phyloP scores from a whole-genome alignment of 2,113 vertebrate species.

The Pogonocichla stellata region DNA sequence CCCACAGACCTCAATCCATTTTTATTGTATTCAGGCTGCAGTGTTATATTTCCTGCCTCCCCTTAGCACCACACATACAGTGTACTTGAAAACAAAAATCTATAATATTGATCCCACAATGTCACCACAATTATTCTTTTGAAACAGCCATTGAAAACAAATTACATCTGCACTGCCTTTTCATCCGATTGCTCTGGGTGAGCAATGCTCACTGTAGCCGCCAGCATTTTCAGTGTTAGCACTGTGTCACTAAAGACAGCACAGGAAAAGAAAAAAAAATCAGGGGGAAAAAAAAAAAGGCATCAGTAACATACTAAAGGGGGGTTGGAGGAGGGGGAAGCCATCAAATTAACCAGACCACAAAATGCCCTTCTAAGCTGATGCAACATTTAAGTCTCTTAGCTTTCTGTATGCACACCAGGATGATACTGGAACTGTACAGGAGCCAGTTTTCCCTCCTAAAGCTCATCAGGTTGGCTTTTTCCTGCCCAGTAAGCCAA shows the following conservation, averaged over 20 bases:
- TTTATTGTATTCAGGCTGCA: conserved; percentile 98
- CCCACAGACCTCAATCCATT: conserved; percentile 96
- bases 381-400: not conserved
- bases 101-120: conserved; percentile 98
- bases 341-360: conserved; percentile 48
- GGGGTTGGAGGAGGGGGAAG: not conserved
- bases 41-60: conserved; percentile 96
- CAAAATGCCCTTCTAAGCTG: not conserved
- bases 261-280: conserved; percentile 15
- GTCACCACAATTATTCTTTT: conserved; percentile 99
- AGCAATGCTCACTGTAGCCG: conserved; percentile 91
- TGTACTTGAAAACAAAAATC: conserved; percentile 99
- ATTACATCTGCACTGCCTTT: conserved; percentile 99
- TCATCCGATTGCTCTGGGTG: conserved; percentile 96
- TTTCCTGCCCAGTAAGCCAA: not conserved
- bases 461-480: not conserved
- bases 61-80: conserved; percentile 98
- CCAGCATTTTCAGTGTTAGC: conserved; percentile 81
- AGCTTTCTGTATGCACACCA: not conserved
- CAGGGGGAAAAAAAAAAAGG: not conserved
- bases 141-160: conserved; percentile 99
- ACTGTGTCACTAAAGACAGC: conserved; percentile 81
- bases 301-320: conserved; percentile 33
- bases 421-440: not conserved
- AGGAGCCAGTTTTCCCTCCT: not conserved